Conservation (phyloP, 2,113 vertebrate species). For the Cyprinodon brontotheroides region DNA sequence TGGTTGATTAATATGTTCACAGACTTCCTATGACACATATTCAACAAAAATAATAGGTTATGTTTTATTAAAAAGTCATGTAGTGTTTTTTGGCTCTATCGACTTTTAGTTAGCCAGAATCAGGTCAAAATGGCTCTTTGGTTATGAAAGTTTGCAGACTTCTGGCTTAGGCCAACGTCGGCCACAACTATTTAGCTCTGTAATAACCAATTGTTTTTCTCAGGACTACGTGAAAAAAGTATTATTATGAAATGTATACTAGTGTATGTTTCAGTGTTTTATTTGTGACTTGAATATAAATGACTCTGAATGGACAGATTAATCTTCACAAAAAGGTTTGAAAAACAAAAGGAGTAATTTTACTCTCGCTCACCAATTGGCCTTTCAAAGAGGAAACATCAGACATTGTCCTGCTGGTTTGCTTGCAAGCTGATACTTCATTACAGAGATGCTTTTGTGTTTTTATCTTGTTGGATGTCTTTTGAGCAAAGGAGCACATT, state of each 20-base stretch:
- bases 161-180: no score
- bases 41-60: no score
- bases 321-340: conserved; percentile 33
- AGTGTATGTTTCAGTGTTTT: conserved; percentile 22
- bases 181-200: no score
- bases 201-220: no score
- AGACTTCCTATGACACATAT: no score
- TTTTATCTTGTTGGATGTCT: conserved; percentile 76
- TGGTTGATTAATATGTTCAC: no score
- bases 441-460: conserved; percentile 66
- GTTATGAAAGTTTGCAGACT: no score
- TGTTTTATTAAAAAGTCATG: no score
- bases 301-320: conserved; percentile 36
- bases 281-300: conserved; percentile 30
- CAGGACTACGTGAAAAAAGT: background rate
- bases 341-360: conserved; percentile 43
- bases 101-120: no score
- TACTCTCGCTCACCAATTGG: conserved; percentile 51
- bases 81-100: no score
- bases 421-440: conserved; percentile 65
- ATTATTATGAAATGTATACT: conserved; percentile 12
- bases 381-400: conserved; percentile 55
- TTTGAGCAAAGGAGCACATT: conserved; percentile 79
- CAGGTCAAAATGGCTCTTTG: no score
- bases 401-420: conserved; percentile 54